phyloP scores from a whole-genome alignment of 2,888 invertebrate genomes.

The Antitype chi region DNA sequence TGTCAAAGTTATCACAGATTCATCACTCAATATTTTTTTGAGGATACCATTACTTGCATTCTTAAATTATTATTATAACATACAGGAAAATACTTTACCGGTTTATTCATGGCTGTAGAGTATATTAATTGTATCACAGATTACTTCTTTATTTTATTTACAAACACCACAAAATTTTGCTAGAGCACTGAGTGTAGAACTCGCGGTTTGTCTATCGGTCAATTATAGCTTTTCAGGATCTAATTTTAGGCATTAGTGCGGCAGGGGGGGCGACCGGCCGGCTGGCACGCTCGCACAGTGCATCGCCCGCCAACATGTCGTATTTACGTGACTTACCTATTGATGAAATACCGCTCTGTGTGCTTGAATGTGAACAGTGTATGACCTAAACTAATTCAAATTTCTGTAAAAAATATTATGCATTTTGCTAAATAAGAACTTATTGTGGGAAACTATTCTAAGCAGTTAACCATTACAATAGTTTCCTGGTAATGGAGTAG shows the following conservation, averaged over 20 bases:
- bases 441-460: neutral
- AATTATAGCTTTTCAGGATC: constrained; percentile 86
- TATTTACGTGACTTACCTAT: constrained; percentile 83
- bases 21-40: neutral
- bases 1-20: constrained; percentile 28
- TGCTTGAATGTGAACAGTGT: constrained; percentile 84
- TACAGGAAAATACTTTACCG: constrained; percentile 39
- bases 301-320: constrained; percentile 76
- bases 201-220: constrained; percentile 72
- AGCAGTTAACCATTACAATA: neutral
- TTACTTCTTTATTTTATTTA: constrained; percentile 50
- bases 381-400: constrained; percentile 46
- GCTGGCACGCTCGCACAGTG: constrained; percentile 66
- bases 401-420: constrained; percentile 1
- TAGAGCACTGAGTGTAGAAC: constrained; percentile 57
- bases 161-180: constrained; percentile 56
- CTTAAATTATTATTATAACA: neutral
- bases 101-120: constrained; percentile 47
- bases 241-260: constrained; percentile 81
- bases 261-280: constrained; percentile 74
- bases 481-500: constrained; percentile 9
- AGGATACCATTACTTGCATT: neutral
- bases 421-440: neutral
- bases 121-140: constrained; percentile 35
- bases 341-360: constrained; percentile 89